Evolutionary conservation across 2,797 vertebrate genomes (phyloP).

Genomic region (Tauraco hartlaubi): DNA sequence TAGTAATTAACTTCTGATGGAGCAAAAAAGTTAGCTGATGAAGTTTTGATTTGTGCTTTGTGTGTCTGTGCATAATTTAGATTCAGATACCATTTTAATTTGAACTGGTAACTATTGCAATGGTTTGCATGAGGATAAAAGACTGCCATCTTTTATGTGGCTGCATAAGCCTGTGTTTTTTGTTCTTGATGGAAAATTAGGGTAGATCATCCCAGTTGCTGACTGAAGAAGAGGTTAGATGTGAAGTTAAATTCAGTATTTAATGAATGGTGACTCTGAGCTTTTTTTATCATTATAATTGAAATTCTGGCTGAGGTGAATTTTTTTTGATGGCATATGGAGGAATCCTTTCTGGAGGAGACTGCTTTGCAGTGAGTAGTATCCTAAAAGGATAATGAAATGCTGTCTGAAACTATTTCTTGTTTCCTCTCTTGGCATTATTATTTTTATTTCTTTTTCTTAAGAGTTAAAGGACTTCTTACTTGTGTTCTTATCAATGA

Average conservation of each 20-base stretch:
- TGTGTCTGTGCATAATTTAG: not conserved
- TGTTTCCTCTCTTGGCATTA: not conserved
- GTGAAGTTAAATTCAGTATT: not conserved
- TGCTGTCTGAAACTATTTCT: not conserved
- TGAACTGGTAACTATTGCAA: not conserved
- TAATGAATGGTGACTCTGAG: not conserved
- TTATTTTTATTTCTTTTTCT: not conserved
- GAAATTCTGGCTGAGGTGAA: not conserved
- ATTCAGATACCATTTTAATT: not conserved
- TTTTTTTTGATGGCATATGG: not conserved
- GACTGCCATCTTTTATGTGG: not conserved
- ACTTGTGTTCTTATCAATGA: not conserved
- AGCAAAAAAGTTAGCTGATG: not conserved
- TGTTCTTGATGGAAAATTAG: not conserved
- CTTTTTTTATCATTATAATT: not conserved
- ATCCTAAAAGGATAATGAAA: not conserved
- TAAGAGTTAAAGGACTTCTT: not conserved
- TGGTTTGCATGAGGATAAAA: not conserved
- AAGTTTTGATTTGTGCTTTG: not conserved
- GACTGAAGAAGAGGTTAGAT: not conserved
- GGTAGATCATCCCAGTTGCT: not conserved
- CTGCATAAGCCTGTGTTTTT: not conserved
- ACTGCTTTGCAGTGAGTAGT: slow-evolving; percentile 33
- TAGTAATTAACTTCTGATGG: slow-evolving; percentile 1
- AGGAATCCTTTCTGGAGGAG: not conserved